Percentiles rank a stretch among this genome's conserved stretches.
Evolutionary conservation across 2,888 invertebrate genomes (phyloP).

Genomic region (Torymus auratus): DNA sequence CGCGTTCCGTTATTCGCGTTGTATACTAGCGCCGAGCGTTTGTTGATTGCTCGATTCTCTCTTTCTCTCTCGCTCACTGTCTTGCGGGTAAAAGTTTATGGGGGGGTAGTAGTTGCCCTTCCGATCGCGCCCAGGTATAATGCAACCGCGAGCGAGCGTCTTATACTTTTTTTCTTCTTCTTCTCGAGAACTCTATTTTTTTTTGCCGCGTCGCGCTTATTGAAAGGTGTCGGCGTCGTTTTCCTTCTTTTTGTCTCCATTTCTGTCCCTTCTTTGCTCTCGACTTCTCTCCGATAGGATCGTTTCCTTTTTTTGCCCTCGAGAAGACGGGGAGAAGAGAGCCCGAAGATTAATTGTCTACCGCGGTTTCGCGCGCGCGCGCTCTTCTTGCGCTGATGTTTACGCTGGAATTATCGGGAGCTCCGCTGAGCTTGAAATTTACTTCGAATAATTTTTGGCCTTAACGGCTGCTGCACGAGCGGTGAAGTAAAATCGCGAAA

Average conservation of each 20-base stretch:
- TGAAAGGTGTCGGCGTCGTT: constrained; percentile 22
- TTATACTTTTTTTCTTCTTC: neutral
- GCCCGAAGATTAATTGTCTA: constrained; percentile 44
- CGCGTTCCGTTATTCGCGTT: constrained; percentile 34
- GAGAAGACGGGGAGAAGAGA: constrained; percentile 28
- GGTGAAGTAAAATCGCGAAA: neutral
- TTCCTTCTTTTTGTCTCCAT: constrained; percentile 7
- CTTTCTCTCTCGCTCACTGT: neutral
- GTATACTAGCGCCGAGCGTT: constrained; percentile 12
- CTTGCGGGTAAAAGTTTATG: neutral
- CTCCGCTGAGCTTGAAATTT: neutral
- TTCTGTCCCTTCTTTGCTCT: neutral
- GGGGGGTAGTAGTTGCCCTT: neutral
- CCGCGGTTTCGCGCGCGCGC: neutral
- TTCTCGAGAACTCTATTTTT: neutral
- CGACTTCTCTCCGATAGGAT: neutral
- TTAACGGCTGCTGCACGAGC: neutral
- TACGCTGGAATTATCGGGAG: constrained; percentile 23
- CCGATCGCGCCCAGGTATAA: neutral
- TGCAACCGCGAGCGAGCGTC: neutral
- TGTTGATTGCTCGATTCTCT: constrained; percentile 51
- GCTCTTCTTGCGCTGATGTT: constrained; percentile 24
- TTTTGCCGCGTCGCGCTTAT: constrained; percentile 1
- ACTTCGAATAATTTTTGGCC: constrained; percentile 19
- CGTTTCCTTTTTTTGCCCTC: neutral